Evolutionary conservation across 2,797 vertebrate genomes (phyloP).

Genomic region (Nannoperca obscura): DNA sequence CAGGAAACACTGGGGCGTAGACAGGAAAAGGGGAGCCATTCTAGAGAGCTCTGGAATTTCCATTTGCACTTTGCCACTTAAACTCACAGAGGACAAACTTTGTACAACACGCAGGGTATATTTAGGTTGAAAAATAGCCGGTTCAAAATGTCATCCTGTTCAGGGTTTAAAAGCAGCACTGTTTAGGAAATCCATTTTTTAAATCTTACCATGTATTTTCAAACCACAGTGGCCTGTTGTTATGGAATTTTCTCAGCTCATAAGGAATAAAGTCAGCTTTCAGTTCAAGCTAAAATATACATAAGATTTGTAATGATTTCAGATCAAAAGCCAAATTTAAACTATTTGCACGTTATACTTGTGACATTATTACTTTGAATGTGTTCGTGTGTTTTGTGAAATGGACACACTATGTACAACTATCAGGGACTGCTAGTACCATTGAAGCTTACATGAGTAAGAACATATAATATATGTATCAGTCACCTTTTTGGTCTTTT

Average conservation of each 20-base stretch:
- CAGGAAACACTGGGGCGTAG: slow-evolving; percentile 84
- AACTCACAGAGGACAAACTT: slow-evolving; percentile 68
- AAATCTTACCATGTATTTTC: slow-evolving; percentile 10
- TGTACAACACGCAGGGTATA: slow-evolving; percentile 47
- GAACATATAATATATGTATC: not conserved
- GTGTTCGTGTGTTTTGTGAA: not conserved
- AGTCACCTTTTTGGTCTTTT: not conserved
- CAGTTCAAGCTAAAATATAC: not conserved
- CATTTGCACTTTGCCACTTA: slow-evolving; percentile 75
- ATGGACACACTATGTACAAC: not conserved
- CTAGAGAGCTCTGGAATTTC: slow-evolving; percentile 81
- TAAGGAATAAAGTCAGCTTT: slow-evolving; percentile 12
- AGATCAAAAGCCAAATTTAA: not conserved
- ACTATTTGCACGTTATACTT: not conserved
- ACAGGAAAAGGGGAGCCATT: slow-evolving; percentile 83
- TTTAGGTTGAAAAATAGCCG: slow-evolving; percentile 52
- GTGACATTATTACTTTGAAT: not conserved
- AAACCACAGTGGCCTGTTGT: slow-evolving; percentile 10
- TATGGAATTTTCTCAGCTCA: not conserved
- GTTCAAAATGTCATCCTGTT: slow-evolving; percentile 59
- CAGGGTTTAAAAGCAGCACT: slow-evolving; percentile 39
- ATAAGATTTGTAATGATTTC: not conserved
- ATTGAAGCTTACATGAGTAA: not conserved
- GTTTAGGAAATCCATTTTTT: slow-evolving; percentile 36
- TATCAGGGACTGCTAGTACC: not conserved